Base-by-base conservation (phyloP, 2,888 invertebrate species). In the Perizoma flavofasciatum region DNA sequence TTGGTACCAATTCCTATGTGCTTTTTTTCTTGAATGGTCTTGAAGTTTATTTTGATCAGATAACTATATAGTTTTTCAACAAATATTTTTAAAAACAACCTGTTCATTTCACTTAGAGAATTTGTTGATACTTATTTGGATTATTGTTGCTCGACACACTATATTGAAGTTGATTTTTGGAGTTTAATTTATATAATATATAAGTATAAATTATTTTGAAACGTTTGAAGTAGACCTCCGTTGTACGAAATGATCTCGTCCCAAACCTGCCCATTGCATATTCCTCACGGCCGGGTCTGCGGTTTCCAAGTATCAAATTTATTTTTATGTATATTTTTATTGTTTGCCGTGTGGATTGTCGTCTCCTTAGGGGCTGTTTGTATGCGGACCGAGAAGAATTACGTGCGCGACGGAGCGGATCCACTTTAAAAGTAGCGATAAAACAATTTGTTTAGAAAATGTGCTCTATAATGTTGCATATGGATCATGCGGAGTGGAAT, bases 291-390 rank as follows among this genome's bases (percentile, higher is more conserved):
- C 75, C 78, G 75, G 78, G 79, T 76, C 78, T 78, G 72, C 82
- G 77, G 77, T 78, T 79, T 72, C 77, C 73, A 80, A 85, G 85
- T 85, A 87, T 85, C 87, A 87, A 87, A 89, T 89, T 86, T 88
- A 89, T 87, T 88, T 88, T 88, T 88, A 89, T 88, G 85, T 88
- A 86, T 86, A 87, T 85, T 87, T 88, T 90, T 89, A 89, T 89
- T 88, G 89, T 88, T 87, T 86, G 88, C 83, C 82, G 83, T 82
- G 82, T 82, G 86, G 86, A 89, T 89, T 89, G 87, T 88, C 87
- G 85, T 85, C 86, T 88, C 85, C 86, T 88, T 86, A 85, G 85
- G 82, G 85, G 84, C 86, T 85, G 87, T 89, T 89, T 90, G 88
- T 89, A 89, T 89, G 89, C 89, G 83, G 86, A 81, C 85, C 79